Conservation (phyloP, 2,113 vertebrate species). For the Macroglossus sobrinus region DNA sequence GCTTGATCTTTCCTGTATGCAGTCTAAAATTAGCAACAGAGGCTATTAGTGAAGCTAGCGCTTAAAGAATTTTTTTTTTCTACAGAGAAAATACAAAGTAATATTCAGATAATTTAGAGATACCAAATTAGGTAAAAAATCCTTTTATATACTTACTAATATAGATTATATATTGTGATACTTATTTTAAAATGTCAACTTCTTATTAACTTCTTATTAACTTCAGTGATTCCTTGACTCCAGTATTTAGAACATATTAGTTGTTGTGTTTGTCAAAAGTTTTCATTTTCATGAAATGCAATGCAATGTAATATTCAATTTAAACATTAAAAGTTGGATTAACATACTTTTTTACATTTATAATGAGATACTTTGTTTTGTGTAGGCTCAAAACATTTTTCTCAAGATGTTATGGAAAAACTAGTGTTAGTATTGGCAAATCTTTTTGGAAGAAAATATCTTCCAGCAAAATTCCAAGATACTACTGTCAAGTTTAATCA, state of each 20-base stretch:
- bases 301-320: not conserved
- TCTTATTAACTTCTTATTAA: not conserved
- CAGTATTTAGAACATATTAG: not conserved
- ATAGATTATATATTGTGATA: not conserved
- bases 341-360: not conserved
- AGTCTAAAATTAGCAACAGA: not conserved
- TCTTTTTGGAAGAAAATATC: conserved; percentile 69
- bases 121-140: not conserved
- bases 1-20: not conserved
- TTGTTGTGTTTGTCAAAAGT: not conserved
- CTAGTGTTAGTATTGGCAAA: conserved; percentile 69
- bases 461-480: conserved; percentile 52
- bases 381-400: conserved; percentile 64
- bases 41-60: not conserved
- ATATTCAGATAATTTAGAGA: not conserved
- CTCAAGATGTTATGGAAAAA: conserved; percentile 74
- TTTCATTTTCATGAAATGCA: not conserved
- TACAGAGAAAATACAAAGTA: not conserved
- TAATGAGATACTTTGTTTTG: not conserved
- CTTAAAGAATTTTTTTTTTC: not conserved
- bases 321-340: not conserved
- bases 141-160: not conserved
- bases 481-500: conserved; percentile 21
- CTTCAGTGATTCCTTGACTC: not conserved
- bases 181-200: not conserved